Evolutionary conservation across 2,113 vertebrate species (phyloP).

Genomic region (Dryoscopus gambensis): DNA sequence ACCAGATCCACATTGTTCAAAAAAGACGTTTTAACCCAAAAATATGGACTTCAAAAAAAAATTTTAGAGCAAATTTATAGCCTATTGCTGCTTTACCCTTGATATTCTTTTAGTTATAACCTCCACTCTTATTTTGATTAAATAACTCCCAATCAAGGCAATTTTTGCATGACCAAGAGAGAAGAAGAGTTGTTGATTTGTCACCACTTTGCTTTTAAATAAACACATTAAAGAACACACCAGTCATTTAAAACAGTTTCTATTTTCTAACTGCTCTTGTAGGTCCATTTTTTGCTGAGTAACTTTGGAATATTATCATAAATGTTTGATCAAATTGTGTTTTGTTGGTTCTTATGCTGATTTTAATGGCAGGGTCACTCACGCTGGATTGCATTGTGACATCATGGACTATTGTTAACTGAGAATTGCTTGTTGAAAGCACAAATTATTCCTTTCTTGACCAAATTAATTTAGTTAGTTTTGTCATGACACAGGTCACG

Average conservation of each 20-base stretch:
- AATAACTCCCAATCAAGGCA: neutral
- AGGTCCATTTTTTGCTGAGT: neutral
- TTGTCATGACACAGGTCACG: neutral
- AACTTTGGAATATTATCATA: neutral
- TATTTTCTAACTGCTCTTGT: neutral
- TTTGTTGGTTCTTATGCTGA: neutral
- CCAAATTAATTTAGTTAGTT: neutral
- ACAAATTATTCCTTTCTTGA: neutral
- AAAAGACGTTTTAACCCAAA: neutral
- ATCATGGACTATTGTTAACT: neutral
- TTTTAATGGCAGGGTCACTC: neutral
- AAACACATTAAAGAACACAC: neutral
- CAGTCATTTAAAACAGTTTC: accelerated
- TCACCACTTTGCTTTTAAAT: neutral
- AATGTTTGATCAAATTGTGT: neutral
- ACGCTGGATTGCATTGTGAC: neutral
- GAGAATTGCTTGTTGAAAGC: neutral
- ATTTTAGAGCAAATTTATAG: neutral
- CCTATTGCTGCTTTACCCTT: neutral
- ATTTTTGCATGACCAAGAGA: neutral
- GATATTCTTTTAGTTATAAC: neutral
- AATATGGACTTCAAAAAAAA: accelerated
- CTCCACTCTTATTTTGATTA: neutral
- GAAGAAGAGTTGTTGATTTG: neutral
- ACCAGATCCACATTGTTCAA: neutral